A percentile compares a stretch with the other conserved stretches of the same genome.
These are phyloP conservation scores for Melanotaenia nigrans DNA, from an alignment of 2,797 vertebrate species.

Conservation along the genomic window DNA sequence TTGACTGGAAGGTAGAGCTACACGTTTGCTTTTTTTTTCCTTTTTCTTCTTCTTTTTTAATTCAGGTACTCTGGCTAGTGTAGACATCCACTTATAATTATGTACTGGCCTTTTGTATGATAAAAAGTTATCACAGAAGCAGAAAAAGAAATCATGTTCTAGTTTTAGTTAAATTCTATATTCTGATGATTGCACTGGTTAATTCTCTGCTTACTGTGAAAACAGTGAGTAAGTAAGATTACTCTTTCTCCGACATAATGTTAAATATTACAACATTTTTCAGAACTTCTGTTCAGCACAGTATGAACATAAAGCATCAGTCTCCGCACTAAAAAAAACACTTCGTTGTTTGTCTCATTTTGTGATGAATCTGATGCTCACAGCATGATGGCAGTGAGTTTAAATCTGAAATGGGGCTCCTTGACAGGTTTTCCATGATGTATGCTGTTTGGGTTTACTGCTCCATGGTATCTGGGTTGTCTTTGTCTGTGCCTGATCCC, in stretches of 20 bases:
- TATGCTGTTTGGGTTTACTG: too few relatives aligned
- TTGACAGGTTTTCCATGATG: too few relatives aligned
- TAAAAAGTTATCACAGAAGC: too few relatives aligned
- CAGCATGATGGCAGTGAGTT: background rate
- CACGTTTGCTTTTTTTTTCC: background rate
- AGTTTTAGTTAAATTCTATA: slow-evolving; percentile 15
- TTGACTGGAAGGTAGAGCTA: background rate
- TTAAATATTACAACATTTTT: slow-evolving; percentile 41
- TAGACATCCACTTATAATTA: slow-evolving; percentile 2
- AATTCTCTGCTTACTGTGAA: slow-evolving; percentile 57
- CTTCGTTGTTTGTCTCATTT: slow-evolving; percentile 18
- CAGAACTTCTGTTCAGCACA: slow-evolving; percentile 50
- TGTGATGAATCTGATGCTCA: background rate
- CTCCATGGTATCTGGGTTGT: too few relatives aligned
- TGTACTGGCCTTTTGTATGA: background rate
- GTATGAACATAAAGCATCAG: background rate
- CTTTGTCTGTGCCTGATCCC: too few relatives aligned
- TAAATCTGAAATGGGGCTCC: background rate
- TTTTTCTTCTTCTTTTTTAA: slow-evolving; percentile 3
- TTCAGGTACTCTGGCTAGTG: slow-evolving; percentile 16
- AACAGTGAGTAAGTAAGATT: too few relatives aligned
- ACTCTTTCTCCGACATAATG: slow-evolving; percentile 63
- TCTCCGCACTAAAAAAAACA: slow-evolving; percentile 5
- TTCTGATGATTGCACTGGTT: slow-evolving; percentile 55
- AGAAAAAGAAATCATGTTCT: too few relatives aligned